Conservation (phyloP, 2,888 invertebrate genomes). For the Noctua fimbriata region DNA sequence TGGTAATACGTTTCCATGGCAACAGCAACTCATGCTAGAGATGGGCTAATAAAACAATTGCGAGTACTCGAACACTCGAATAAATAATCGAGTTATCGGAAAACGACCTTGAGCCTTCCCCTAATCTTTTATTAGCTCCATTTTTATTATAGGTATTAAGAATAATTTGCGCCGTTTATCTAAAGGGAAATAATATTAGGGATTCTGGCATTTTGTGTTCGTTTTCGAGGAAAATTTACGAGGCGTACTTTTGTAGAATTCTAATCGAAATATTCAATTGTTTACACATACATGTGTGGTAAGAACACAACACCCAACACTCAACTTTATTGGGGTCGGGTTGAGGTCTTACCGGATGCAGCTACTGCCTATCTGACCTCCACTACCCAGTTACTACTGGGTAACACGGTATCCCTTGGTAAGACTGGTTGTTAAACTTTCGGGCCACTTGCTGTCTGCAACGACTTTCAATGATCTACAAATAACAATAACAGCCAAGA, state of each 20-base stretch:
- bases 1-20: conserved; percentile 53
- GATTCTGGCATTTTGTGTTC: conserved; percentile 15
- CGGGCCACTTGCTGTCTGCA: background rate
- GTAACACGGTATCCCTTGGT: background rate
- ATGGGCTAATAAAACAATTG: conserved; percentile 41
- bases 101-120: conserved; percentile 31
- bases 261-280: background rate
- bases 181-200: conserved; percentile 16
- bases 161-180: conserved; percentile 36
- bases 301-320: background rate
- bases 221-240: background rate
- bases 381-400: background rate
- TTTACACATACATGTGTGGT: background rate
- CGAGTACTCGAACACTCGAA: conserved; percentile 22
- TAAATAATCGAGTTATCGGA: conserved; percentile 45
- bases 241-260: background rate
- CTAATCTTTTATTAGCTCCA: conserved; percentile 47
- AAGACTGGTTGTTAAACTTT: background rate
- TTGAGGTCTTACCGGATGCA: background rate
- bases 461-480: background rate
- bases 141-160: conserved; percentile 39
- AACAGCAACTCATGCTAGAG: conserved; percentile 49
- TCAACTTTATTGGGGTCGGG: background rate
- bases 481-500: background rate
- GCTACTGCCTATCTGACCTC: background rate